phyloP scores from a whole-genome alignment of 2,113 vertebrate species.

The Oryctolagus cuniculus region DNA sequence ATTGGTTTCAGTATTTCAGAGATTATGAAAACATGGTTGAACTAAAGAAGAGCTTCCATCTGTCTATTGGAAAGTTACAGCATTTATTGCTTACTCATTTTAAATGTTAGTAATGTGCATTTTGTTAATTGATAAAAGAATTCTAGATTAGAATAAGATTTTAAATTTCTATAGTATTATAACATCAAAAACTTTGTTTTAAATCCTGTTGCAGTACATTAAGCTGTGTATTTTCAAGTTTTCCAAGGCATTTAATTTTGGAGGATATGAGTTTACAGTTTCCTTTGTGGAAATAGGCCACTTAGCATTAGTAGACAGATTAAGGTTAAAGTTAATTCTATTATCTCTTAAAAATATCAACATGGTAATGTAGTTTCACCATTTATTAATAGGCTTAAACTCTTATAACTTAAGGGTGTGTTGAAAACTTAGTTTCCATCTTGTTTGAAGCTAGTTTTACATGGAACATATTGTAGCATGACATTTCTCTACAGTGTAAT shows the following conservation, averaged over 20 bases:
- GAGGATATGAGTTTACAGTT: not conserved
- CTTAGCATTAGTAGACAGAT: not conserved
- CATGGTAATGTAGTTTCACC: slow-evolving; percentile 20
- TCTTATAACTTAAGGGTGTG: not conserved
- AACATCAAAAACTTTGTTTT: slow-evolving; percentile 2
- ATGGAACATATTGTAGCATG: slow-evolving; percentile 1
- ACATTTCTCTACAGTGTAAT: slow-evolving; percentile 57
- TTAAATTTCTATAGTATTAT: not conserved
- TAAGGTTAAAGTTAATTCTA: not conserved
- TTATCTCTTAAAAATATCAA: slow-evolving; percentile 6
- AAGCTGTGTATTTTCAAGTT: slow-evolving; percentile 48
- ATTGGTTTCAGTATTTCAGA: slow-evolving; percentile 67
- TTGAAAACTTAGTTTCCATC: slow-evolving; percentile 20
- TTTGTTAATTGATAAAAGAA: slow-evolving; percentile 52
- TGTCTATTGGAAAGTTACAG: slow-evolving; percentile 28
- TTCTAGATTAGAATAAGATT: slow-evolving; percentile 55
- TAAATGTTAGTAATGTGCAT: slow-evolving; percentile 42
- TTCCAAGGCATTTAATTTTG: slow-evolving; percentile 46
- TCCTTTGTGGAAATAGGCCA: not conserved
- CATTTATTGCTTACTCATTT: slow-evolving; percentile 56
- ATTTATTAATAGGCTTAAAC: slow-evolving; percentile 25
- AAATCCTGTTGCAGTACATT: slow-evolving; percentile 30
- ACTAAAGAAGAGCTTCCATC: slow-evolving; percentile 57
- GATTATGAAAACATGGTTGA: slow-evolving; percentile 53
- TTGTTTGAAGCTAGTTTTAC: slow-evolving; percentile 60